Conservation (phyloP, 2,888 invertebrate genomes). For the Polia nebulosa region DNA sequence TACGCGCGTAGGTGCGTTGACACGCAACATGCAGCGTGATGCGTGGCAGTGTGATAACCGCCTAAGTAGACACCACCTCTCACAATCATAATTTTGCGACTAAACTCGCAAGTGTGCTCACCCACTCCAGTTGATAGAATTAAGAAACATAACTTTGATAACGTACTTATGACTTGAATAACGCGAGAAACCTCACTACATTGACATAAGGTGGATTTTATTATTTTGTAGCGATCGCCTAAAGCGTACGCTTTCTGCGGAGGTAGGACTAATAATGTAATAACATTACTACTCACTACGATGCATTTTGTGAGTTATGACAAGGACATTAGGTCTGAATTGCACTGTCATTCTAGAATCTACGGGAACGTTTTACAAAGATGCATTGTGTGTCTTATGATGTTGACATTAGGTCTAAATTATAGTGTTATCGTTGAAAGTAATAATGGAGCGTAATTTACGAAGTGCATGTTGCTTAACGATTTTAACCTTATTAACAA, state of each 20-base stretch:
- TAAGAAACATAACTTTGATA: constrained; percentile 33
- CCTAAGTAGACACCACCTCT: too few species aligned
- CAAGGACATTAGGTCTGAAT: background rate
- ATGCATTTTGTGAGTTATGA: constrained; percentile 28
- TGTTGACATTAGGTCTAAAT: constrained; percentile 21
- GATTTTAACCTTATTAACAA: background rate
- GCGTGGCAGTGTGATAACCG: too few species aligned
- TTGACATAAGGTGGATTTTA: constrained; percentile 51
- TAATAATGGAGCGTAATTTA: constrained; percentile 29
- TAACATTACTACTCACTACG: background rate
- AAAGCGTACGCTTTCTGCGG: constrained; percentile 18
- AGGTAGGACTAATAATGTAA: constrained; percentile 23
- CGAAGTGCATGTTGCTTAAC: background rate
- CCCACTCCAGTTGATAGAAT: constrained; percentile 11
- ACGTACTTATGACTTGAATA: constrained; percentile 65
- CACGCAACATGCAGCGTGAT: too few species aligned
- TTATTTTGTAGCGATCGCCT: constrained; percentile 45
- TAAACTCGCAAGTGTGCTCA: constrained; percentile 11
- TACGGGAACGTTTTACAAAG: background rate
- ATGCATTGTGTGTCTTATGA: constrained; percentile 33
- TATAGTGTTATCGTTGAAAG: constrained; percentile 14
- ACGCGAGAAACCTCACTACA: constrained; percentile 61
- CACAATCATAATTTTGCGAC: too few species aligned
- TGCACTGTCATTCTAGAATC: background rate
- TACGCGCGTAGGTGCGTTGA: too few species aligned